Base-by-base conservation (phyloP, 1,140 invertebrate genomes). In the Nasonia vitripennis region DNA sequence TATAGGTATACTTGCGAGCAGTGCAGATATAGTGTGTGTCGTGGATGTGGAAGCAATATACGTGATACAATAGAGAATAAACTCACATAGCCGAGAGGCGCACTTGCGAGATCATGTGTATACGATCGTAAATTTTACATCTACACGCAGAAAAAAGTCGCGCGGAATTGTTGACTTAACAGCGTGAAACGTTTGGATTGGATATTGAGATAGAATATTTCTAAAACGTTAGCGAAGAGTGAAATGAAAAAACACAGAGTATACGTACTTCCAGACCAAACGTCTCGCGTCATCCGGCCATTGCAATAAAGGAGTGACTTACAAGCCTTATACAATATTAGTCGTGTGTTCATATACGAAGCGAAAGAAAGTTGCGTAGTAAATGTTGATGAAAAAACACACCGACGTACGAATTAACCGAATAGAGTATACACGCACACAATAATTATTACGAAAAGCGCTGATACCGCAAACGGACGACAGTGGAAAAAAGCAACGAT, bases 111-210 rank as follows among this genome's bases (percentile, higher is more conserved):
- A 31, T 9, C 27, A 27, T 1, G 23, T 17, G 10, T 62, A 11
- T 27, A 27, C 34, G 5, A 62, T 62, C 20, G 55, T 62, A n/a
- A 62, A 62, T 37, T 74, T 74, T 74, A 37, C n/a, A 41, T 41
- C 48, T 74, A 55, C 48, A 83, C 73, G 81, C 73, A 77, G 51
- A 67, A 67, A 83, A 73, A 41, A 37, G 31, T 77, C 51, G 14
- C 41, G 20, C 4, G n/a, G 67, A 62, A 10, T 74, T 48, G 7
- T 51, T 37, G 14, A 11, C 48, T 51, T 2, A 51, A 51, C 2
- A 9, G 48, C 11, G 48, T 12, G 48, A 14, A 27, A 27, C 27
- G 27, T 27, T 27, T 27, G 27, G 27, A 27, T 27, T 27, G 27
- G 27, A 27, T 27, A 51, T 11, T 2, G 48, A 27, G 27, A 27